These are phyloP conservation scores for Tapirus terrestris DNA, from an alignment of 2,113 vertebrate genomes.

Conservation along the genomic window DNA sequence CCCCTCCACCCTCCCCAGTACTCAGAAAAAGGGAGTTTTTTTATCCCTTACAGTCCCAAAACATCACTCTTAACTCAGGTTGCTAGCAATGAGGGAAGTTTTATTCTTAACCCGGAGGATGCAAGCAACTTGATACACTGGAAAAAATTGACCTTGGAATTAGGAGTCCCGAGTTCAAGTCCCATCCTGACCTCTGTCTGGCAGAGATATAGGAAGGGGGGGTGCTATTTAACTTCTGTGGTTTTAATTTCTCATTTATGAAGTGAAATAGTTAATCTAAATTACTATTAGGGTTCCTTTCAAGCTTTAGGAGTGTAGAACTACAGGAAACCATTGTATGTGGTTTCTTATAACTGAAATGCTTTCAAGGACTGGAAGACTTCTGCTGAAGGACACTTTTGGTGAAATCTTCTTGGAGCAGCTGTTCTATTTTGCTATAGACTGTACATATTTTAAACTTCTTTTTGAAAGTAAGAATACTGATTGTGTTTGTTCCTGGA, in stretches of 20 bases:
- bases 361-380: background rate
- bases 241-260: constrained; percentile 45
- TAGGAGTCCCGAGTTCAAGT: constrained; percentile 56
- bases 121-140: constrained; percentile 56
- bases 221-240: background rate
- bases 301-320: background rate
- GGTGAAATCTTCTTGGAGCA: background rate
- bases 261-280: background rate
- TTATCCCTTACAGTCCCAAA: background rate
- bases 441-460: background rate
- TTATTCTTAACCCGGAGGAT: constrained; percentile 62
- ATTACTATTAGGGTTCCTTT: background rate
- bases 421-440: background rate
- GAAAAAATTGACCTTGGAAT: constrained; percentile 60
- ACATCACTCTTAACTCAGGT: constrained; percentile 31
- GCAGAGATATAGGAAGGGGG: background rate
- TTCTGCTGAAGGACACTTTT: background rate
- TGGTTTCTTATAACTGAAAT: background rate
- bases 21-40: background rate
- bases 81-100: background rate
- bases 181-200: constrained; percentile 42
- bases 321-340: background rate
- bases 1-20: too few relatives aligned
- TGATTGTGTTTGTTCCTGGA: background rate
- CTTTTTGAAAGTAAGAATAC: background rate